Base-by-base conservation (phyloP, 2,113 vertebrate genomes). In the Sceloporus undulatus region DNA sequence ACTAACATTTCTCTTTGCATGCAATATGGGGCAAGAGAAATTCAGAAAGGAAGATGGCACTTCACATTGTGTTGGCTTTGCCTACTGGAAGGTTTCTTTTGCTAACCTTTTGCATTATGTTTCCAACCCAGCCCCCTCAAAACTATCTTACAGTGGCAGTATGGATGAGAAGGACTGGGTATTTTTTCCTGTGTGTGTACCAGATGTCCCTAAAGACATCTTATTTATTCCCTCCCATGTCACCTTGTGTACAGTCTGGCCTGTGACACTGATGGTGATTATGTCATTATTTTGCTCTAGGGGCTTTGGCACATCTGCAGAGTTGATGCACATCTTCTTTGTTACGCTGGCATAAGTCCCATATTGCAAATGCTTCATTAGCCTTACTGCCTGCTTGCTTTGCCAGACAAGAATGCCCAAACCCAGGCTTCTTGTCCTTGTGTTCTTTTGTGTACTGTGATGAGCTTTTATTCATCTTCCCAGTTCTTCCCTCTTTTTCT, bases 241-340 rank as follows among this genome's bases (percentile, higher is more conserved):
- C 98, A 99, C 98, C 98, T 98, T 99, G 98, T 98, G 98, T 98
- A 98, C 97, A 98, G 98, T 98, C 98, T 98, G 98, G 97, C 98
- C 97, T 98, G 98, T 98, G 98, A 98, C 98, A 98, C 98, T 98
- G 97, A 98, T 98, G 98, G 98, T 98, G 98, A 98, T 98, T 98
- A 98, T 98, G 98, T 98, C 98, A 98, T 99, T 99, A 99, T 99
- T 98, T 98, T 98, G 97, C 98, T 98, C 97, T 97, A 95, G 98
- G 97, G 97, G 97, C 97, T 97, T 97, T 97, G 97, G 98, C 98
- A 97, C 97, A 98, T 98, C 97, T 98, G 98, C 97, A 98, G 97
- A 97, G 95, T 96, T 96, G 97, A 96, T 97, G 97, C 96, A 96
- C 97, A 96, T 97, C 97, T 97, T 97, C 97, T 97, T 97, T 98